Base-by-base conservation (phyloP, 2,113 vertebrate genomes). In the Phalacrocorax pelagicus region DNA sequence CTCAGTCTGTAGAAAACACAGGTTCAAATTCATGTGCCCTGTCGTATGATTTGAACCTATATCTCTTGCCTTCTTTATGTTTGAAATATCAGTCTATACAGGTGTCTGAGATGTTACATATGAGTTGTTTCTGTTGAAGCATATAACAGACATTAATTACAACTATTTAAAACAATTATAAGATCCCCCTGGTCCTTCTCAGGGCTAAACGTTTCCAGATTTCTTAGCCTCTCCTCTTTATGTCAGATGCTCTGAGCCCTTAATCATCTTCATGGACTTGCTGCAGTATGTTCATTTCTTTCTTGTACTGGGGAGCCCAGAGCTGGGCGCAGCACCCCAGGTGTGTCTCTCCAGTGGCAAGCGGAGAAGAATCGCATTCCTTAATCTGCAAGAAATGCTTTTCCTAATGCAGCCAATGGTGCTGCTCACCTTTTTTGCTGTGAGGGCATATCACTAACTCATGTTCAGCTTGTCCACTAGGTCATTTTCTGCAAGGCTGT, bases 381-480 rank as follows among this genome's bases (percentile, higher is more conserved):
- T 26, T 20, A 52, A 2, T 26, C 13, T 81, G 8, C 14, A 67
- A 7, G 8, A 15, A 73, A 40, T 0, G 0, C 7, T 81, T 5
- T 62, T 46, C 23, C 13, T 67, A 63, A 17, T 26, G 54, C 46
- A 85, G 42, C 9, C 5, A 2, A 42, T 16, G 15, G 5, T 47
- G 15, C 5, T 26, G 24, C 12, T 80, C 0, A 2, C 11, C 12
- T 46, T 55, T 86, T 82, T 46, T 78, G 21, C 13, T 66, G 5
- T 62, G 46, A 81, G 12, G 12, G 11, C 2, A 2, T 57, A 9
- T 57, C 61, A 52, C 16, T 62, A 34, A 3, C 38, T 80, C 13
- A 13, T 20, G 16, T 52, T 57, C 57, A 90, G 16, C 8, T 72
- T 62, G 8, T n/a, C 23, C 17, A 54, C 54, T 11, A 51, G 46